Evolutionary conservation across 2,113 vertebrate species (phyloP).

Genomic region (Prinia subflava): DNA sequence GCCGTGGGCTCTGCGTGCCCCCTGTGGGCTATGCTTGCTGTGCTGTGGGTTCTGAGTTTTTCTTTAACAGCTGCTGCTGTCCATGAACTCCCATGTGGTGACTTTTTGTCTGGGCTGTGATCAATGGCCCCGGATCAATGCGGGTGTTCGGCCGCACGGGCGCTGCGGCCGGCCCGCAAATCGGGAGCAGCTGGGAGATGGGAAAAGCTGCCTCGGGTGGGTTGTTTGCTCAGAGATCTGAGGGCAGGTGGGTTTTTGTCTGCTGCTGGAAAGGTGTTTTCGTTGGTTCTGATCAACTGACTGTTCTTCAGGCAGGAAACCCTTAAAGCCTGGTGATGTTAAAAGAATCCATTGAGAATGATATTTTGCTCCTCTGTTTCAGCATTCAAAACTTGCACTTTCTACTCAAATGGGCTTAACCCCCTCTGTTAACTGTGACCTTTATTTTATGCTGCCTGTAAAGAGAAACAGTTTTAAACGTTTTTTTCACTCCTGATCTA

Average conservation of each 20-base stretch:
- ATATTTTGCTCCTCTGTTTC: background rate
- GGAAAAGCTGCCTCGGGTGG: background rate
- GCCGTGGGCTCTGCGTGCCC: background rate
- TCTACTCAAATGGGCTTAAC: background rate
- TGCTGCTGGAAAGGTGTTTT: background rate
- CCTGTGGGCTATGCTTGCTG: background rate
- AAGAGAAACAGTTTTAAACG: background rate
- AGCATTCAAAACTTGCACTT: background rate
- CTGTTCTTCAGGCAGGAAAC: background rate
- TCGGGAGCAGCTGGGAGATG: background rate
- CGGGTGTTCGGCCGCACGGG: background rate
- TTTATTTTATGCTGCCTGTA: background rate
- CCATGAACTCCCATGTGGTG: background rate
- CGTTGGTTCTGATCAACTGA: background rate
- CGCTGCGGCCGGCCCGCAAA: fast-evolving
- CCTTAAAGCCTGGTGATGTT: background rate
- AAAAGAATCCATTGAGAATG: background rate
- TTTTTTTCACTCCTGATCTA: background rate
- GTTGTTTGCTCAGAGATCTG: no score
- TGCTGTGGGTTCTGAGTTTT: background rate
- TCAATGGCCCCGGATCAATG: background rate
- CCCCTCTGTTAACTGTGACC: background rate
- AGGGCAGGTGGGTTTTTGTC: background rate
- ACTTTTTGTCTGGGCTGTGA: background rate
- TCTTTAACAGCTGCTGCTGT: background rate